Evolutionary conservation across 1,140 invertebrate genomes (phyloP).

Genomic region (Drosophila fuyamai): DNA sequence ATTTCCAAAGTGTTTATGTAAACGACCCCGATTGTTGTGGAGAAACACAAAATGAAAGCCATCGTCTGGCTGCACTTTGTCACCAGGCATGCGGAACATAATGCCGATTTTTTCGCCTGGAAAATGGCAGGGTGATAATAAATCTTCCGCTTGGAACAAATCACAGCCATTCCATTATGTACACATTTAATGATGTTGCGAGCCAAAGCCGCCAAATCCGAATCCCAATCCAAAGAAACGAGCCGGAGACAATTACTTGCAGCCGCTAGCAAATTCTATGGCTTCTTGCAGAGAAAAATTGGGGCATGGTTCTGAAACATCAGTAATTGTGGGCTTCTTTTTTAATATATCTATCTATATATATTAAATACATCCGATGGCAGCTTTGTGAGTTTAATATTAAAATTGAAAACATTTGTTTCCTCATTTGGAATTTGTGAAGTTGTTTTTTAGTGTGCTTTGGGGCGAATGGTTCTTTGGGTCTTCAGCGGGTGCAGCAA

Average conservation of each 20-base stretch:
- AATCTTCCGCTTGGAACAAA: constrained; percentile 75
- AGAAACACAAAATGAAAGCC: constrained; percentile 25
- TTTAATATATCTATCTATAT: neutral
- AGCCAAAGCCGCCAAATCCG: constrained; percentile 43
- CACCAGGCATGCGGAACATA: constrained; percentile 73
- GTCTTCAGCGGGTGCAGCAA: constrained; percentile 47
- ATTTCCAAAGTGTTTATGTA: constrained; percentile 74
- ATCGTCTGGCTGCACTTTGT: constrained; percentile 74
- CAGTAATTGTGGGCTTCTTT: too few species aligned
- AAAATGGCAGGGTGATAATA: constrained; percentile 75
- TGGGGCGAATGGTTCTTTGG: constrained; percentile 11
- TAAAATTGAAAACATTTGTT: neutral
- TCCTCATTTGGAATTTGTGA: neutral
- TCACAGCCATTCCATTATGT: constrained; percentile 81
- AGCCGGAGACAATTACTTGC: constrained; percentile 79
- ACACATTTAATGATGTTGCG: constrained; percentile 79
- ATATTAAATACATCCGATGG: too few species aligned
- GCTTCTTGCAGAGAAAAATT: constrained; percentile 30
- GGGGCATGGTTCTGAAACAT: too few species aligned
- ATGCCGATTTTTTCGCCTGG: constrained; percentile 78
- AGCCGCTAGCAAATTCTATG: constrained; percentile 74
- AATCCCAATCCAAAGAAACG: constrained; percentile 57
- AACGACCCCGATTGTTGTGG: constrained; percentile 70
- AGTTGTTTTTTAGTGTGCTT: neutral
- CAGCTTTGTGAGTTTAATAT: too few species aligned